Conservation (phyloP, 2,888 invertebrate genomes). For the Tetanocera ferruginea region DNA sequence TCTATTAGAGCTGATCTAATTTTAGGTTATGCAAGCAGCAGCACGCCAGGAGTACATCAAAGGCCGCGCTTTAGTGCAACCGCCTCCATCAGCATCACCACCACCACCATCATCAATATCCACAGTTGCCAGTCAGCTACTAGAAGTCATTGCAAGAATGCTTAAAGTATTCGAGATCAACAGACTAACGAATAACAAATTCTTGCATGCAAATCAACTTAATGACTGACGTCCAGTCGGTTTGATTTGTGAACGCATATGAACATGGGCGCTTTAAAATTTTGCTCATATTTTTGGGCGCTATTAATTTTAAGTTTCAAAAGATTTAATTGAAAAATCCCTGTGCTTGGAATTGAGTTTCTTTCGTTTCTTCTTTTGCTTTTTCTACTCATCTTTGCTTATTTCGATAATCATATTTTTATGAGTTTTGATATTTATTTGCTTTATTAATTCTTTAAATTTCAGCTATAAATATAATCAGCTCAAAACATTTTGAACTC, state of each 20-base stretch:
- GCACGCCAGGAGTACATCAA: conserved; percentile 39
- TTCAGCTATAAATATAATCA: too few species aligned
- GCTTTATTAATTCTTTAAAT: too few species aligned
- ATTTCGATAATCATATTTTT: too few species aligned
- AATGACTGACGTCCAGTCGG: conserved; percentile 16
- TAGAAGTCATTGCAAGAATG: neutral
- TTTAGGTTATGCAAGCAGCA: conserved; percentile 40
- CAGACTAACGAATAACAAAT: conserved; percentile 13
- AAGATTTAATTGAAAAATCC: neutral
- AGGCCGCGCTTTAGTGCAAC: conserved; percentile 16
- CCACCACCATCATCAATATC: neutral
- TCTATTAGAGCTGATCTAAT: conserved; percentile 44
- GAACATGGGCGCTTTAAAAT: neutral
- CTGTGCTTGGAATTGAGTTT: neutral
- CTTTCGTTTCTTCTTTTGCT: too few species aligned
- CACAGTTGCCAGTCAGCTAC: too few species aligned
- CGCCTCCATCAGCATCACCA: neutral
- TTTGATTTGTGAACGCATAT: neutral
- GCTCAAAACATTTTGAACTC: neutral
- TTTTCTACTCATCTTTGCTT: too few species aligned
- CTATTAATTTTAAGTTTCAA: neutral
- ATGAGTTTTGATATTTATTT: too few species aligned
- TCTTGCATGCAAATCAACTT: conserved; percentile 41
- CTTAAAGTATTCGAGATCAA: neutral
- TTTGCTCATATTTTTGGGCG: neutral